A percentile compares a stretch with the other conserved stretches of the same genome.
Conservation (phyloP, 2,888 invertebrate species). For the Sinhomidia bicolor region DNA sequence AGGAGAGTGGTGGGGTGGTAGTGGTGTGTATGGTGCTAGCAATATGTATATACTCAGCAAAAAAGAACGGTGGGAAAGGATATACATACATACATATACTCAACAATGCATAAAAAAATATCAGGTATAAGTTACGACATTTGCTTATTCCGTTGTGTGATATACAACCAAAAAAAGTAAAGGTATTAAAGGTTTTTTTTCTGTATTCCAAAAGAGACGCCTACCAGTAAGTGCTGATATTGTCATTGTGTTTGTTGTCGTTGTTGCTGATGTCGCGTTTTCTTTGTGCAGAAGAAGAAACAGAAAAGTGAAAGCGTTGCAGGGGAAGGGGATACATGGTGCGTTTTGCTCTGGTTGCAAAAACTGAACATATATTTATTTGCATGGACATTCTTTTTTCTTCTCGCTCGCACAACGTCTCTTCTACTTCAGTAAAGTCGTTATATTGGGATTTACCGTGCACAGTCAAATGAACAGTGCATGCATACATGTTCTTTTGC, state of each 20-base stretch:
- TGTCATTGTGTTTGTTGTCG: neutral
- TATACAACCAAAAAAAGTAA: no score
- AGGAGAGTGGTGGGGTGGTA: no score
- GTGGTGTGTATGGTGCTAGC: no score
- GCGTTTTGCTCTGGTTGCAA: conserved; percentile 31
- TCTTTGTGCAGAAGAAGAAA: neutral
- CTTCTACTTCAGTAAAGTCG: neutral
- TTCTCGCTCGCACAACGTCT: neutral
- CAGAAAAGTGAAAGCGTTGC: neutral
- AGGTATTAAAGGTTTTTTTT: no score
- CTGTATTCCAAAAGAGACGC: no score
- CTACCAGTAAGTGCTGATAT: neutral
- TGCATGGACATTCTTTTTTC: neutral
- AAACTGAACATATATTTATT: neutral
- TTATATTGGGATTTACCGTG: neutral
- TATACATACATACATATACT: neutral
- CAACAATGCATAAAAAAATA: neutral
- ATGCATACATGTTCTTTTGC: neutral
- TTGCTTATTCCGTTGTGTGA: no score
- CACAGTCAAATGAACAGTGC: neutral
- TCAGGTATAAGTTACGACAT: no score
- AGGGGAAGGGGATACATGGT: conserved; percentile 12
- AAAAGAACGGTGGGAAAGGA: neutral
- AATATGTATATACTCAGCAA: no score
- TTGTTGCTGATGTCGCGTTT: neutral